Evolutionary conservation across 2,113 vertebrate genomes (phyloP), one percentile per base, ranked within the genome.

Genomic region (Piaya cayana): DNA sequence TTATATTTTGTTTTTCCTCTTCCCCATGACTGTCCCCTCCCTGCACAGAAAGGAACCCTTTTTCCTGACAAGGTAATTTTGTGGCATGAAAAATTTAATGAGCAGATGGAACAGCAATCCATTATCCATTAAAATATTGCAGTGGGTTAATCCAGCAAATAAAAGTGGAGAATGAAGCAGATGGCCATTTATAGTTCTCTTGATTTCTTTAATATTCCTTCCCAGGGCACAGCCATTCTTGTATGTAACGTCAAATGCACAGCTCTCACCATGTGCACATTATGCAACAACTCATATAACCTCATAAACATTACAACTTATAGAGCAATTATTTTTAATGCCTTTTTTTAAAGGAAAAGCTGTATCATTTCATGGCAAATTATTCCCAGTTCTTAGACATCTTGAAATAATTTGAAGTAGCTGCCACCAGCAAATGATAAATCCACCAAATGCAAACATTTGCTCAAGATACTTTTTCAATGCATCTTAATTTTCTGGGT

Each of bases 101-200:
- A 97, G 93, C 88, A 97, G 94, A 97, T 97, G 91, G 97, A 97
- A 96, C 86, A 88, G 70, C 65, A 96, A 91, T 89, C 90, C 90
- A 95, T 97, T 97, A 95, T 93, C 97, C 96, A 96, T 96, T 98
- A 98, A 98, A 98, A 98, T 97, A 97, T 68, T 97, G 92, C 93
- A 97, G 78, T 92, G 92, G 94, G 96, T 97, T 97, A 98, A 97
- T 97, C 89, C 84, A 96, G 92, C 91, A 97, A 97, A 97, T 97
- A 97, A 96, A 98, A 97, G 96, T 58, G 90, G 83, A 97, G 94
- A 97, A 95, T 69, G 64, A 92, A 97, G 85, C 97, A 98, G 97
- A 98, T 98, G 97, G 97, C 62, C 74, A 29, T 97, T 98, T 97
- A 97, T 91, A 96, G 93, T 96, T 96, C 69, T 95, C 96, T 92